Base-by-base conservation (phyloP, 1,140 invertebrate species). In the Drosophila suzukii region DNA sequence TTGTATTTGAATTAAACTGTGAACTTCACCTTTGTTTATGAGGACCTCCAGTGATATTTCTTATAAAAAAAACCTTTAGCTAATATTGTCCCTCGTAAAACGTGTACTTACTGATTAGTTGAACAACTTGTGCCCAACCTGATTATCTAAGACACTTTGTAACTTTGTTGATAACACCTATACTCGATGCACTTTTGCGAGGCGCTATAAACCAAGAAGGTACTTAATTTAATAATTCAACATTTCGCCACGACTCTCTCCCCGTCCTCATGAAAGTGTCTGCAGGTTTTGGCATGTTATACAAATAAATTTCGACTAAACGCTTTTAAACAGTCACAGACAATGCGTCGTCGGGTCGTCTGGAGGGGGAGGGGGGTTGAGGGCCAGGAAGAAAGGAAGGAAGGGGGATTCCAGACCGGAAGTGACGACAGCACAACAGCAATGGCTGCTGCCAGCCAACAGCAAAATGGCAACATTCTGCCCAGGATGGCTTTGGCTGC, bases 231-330 rank as follows among this genome's bases (percentile, higher is more conserved):
- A 80, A 84, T 84, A 80, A 84, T 70, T 84, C 81, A 68, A 24
- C 62, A 46, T 24, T 60, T 17, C 27, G 12, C 11, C 13, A 10
- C n/a, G 34, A 2, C 20, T 12, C 10, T 8, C 12, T 15, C 24
- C 15, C 20, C 17, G 12, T 24, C 43, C 30, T 55, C 49, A 20
- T 54, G 38, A 32, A 30, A 72, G 50, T 47, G 55, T 50, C 51
- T 76, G 63, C 49, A 71, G 53, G 46, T 77, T 68, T 46, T 50
- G 51, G 65, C 75, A 39, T 78, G 75, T 71, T 74, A 85, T 62
- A 66, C 67, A 84, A 85, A 81, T 84, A 85, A 70, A 81, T 74
- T 68, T 84, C 43, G 81, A 81, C 81, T 85, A 80, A 84, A 84
- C 73, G 81, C 81, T 81, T 77, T 82, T 76, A 85, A 74, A 65